Evolutionary conservation across 2,888 invertebrate genomes (phyloP).

Genomic region (Halictus quadricinctus): DNA sequence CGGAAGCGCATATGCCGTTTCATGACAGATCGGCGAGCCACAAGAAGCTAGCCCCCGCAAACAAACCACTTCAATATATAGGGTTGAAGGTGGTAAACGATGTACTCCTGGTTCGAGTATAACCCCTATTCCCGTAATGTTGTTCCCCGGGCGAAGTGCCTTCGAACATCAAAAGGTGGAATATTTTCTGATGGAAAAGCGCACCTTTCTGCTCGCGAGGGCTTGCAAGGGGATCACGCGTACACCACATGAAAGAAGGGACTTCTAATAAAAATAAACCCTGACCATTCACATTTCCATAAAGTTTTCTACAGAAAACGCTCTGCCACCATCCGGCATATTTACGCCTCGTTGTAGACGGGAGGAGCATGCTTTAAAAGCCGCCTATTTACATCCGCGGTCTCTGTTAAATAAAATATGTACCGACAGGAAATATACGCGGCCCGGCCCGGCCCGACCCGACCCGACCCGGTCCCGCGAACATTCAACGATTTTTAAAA

Average conservation of each 20-base stretch:
- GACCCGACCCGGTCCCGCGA: conserved; percentile 27
- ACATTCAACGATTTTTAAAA: conserved; percentile 71
- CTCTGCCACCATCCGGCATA: conserved; percentile 41
- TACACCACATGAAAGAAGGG: conserved; percentile 68
- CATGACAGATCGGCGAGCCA: conserved; percentile 8
- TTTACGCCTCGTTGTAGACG: conserved; percentile 48
- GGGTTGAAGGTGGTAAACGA: conserved; percentile 66
- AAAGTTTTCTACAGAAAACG: conserved; percentile 64
- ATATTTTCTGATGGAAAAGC: conserved; percentile 73
- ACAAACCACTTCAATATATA: conserved; percentile 53
- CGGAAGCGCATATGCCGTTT: conserved; percentile 41
- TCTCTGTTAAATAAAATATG: conserved; percentile 54
- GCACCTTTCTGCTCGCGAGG: conserved; percentile 47
- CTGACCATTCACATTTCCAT: conserved; percentile 72
- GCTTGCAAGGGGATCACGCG: conserved; percentile 54
- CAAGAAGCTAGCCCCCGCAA: conserved; percentile 36
- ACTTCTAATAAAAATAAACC: conserved; percentile 73
- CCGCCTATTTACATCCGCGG: conserved; percentile 50
- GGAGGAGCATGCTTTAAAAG: conserved; percentile 65
- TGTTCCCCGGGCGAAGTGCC: conserved; percentile 69
- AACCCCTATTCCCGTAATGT: conserved; percentile 66
- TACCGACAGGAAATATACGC: conserved; percentile 29
- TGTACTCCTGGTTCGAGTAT: conserved; percentile 44
- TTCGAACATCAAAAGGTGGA: conserved; percentile 75
- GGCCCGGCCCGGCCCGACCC: background rate